Base-by-base conservation (phyloP, 2,797 vertebrate species). In the Tympanoctomys barrerae region DNA sequence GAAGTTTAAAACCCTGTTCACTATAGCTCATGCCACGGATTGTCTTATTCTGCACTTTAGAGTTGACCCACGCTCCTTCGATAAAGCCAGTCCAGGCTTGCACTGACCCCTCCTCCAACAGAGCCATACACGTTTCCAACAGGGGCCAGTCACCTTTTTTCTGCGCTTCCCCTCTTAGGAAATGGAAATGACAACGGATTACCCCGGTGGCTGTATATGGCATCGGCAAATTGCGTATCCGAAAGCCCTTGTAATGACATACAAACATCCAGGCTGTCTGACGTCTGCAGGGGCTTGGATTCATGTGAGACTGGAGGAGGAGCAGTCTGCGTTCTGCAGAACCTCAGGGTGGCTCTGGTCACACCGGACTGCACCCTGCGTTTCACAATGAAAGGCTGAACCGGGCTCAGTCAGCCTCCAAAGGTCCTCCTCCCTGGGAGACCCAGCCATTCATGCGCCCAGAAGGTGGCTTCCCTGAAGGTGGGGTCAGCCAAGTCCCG, bases 161-260 rank as follows among this genome's bases (percentile, higher is more conserved):
- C 94, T 64, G 80, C 78, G 59, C 33, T 87, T 82, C 54, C 52
- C 85, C 66, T 22, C 79, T 68, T 73, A 66, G 36, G 81, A 93
- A 94, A 93, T 57, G 62, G 78, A 94, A 94, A 85, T 54, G 31
- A 61, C 92, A 90, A 79, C 33, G 66, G 57, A 81, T 33, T 82
- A 81, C 42, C 61, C 62, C 62, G 31, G 54, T 87, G 24, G n/a
- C 61, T 49, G 18, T 71, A 70, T 0, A 14, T 33, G 16, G 21
- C 78, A 71, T 36, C 54, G 87, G 86, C 75, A 85, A 59, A n/a
- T 46, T 33, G 12, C 86, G 0, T 68, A 57, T 91, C 87, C 81
- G 54, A 86, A 93, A 81, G 54, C 52, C 24, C 88, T 79, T 89
- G 36, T 52, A 61, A 16, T 52, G 66, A 33, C 54, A 36, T 71